Percentiles rank a stretch among this genome's conserved stretches.
phyloP scores from a whole-genome alignment of 2,888 invertebrate species.

The Seira musarum region DNA sequence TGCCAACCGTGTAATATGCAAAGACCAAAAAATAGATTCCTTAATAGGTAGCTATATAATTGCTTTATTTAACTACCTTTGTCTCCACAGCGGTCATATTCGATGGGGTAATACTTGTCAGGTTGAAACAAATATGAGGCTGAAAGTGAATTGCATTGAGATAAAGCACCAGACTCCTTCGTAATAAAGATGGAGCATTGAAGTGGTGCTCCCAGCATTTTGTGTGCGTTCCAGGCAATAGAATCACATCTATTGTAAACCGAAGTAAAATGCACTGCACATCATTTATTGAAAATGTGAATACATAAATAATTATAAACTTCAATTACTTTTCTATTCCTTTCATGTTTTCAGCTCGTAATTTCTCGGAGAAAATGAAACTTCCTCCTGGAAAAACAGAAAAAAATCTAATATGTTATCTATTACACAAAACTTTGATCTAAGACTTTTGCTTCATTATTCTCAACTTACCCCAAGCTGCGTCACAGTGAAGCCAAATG shows the following conservation, averaged over 20 bases:
- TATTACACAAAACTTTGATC: no score
- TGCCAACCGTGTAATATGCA: background rate
- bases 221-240: conserved; percentile 89
- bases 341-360: conserved; percentile 76
- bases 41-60: no score
- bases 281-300: background rate
- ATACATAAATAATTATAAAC: no score
- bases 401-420: background rate
- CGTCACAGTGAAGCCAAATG: conserved; percentile 89
- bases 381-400: conserved; percentile 74
- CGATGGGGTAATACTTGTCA: conserved; percentile 87
- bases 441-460: no score
- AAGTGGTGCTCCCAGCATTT: conserved; percentile 85
- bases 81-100: conserved; percentile 83
- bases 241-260: conserved; percentile 84
- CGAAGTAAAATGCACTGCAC: conserved; percentile 53
- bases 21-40: no score
- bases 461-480: conserved; percentile 79
- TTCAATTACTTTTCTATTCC: conserved; percentile 82
- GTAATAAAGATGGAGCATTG: conserved; percentile 84
- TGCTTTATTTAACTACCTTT: conserved; percentile 81
- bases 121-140: conserved; percentile 87
- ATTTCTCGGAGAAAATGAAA: conserved; percentile 79
- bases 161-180: conserved; percentile 77
- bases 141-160: conserved; percentile 80